Base-by-base conservation (phyloP, 2,888 invertebrate genomes). In the Drosophila gaucha region DNA sequence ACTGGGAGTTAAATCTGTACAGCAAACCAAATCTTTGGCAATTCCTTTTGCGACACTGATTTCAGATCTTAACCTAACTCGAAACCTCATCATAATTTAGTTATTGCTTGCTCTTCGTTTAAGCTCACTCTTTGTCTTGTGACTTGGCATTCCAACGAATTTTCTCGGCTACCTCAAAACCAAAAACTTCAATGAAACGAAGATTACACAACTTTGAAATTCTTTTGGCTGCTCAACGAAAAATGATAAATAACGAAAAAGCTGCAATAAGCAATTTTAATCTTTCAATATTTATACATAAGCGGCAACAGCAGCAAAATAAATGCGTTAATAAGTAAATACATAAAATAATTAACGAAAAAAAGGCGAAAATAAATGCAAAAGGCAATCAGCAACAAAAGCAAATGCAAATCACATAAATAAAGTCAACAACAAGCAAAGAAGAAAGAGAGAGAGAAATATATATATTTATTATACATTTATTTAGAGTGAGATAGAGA, bases 211-310 rank as follows among this genome's bases (percentile, higher is more conserved):
- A 74, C 52, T 55, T 46, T 51, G 63, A 68, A 73, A 70, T 74
- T 74, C 59, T 74, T 73, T 54, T 31, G 8, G 26, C 26, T 35
- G 57, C 46, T 51, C 44, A 59, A 54, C 52, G 46, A 58, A 58
- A 54, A 47, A 43, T 18, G 30, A 31, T 16, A 46, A 56, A 56
- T 22, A 67, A 43, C 38, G 43, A 74, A 68, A 67, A 67, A 55
- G 78, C 75, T 43, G 52, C 46, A 49, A 65, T 63, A 77, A 78
- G 75, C 75, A 74, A 58, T 76, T 76, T 71, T 26, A 44, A 63
- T 59, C 52, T 50, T 16, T 44, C 49, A 59, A 59, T 72, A 67
- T 49, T 71, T 52, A 35, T 50, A 54, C 35, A 51, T 36, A 60
- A 60, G 24, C 14, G 51, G 39, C 56, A 24, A 44, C 38, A 57